phyloP scores from a whole-genome alignment of 2,888 invertebrate genomes.

The Conops quadrifasciatus region DNA sequence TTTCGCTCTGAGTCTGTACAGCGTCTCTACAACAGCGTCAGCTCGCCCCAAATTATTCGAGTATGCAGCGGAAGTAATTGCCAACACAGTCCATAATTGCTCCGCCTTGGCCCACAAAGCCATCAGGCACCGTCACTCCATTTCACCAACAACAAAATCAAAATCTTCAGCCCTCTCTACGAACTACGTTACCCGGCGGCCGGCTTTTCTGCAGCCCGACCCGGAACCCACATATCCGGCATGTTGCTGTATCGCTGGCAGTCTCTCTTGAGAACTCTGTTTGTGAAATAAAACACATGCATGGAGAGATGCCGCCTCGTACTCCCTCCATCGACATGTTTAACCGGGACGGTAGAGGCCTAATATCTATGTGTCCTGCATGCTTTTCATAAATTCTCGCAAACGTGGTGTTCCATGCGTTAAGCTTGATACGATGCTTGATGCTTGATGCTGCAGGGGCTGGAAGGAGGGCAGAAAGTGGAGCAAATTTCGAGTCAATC shows the following conservation, averaged over 20 bases:
- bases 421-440: not conserved
- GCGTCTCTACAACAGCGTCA: not conserved
- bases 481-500: conserved; percentile 37
- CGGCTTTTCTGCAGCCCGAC: not conserved
- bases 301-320: not conserved
- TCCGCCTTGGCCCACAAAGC: not conserved
- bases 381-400: conserved; percentile 29
- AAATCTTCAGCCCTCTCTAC: not conserved
- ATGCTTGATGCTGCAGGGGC: too few relatives aligned
- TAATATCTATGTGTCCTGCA: conserved; percentile 15
- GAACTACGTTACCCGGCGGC: not conserved
- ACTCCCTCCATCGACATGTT: too few relatives aligned
- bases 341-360: too few relatives aligned
- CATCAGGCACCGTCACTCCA: too few relatives aligned
- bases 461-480: conserved; percentile 35
- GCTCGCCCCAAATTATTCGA: not conserved
- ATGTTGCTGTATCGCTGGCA: not conserved
- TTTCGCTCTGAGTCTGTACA: not conserved
- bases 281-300: conserved; percentile 6
- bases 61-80: not conserved
- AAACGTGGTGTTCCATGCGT: conserved; percentile 17
- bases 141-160: too few relatives aligned
- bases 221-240: not conserved
- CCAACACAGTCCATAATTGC: not conserved
- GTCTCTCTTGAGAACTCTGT: not conserved